phyloP scores from a whole-genome alignment of 2,113 vertebrate species.

The Trogon surrucura region DNA sequence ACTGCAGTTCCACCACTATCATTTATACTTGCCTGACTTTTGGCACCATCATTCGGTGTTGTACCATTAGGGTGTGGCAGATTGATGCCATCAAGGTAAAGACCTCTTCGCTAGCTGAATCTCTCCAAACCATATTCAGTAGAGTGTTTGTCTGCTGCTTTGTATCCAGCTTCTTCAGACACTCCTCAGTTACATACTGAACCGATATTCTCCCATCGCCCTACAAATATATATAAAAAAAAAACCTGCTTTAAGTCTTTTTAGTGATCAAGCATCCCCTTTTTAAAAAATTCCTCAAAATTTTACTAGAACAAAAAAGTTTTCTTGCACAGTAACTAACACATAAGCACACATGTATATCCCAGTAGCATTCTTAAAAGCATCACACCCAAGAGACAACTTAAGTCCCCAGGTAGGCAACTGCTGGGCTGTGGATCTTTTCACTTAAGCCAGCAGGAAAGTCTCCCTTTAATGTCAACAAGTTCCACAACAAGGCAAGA shows the following conservation, averaged over 20 bases:
- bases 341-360: accelerated
- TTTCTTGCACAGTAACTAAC: background rate
- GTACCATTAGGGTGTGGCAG: slow-evolving; percentile 97
- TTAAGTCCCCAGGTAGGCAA: background rate
- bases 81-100: slow-evolving; percentile 90
- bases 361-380: background rate
- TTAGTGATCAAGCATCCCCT: background rate
- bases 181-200: slow-evolving; percentile 90
- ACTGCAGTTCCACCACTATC: background rate
- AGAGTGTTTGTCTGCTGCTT: slow-evolving; percentile 95
- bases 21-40: slow-evolving; percentile 89
- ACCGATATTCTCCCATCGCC: slow-evolving; percentile 88
- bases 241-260: background rate
- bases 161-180: slow-evolving; percentile 93
- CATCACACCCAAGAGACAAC: background rate
- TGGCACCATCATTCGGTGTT: slow-evolving; percentile 97
- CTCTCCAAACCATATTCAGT: slow-evolving; percentile 94
- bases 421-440: background rate
- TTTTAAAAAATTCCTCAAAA: background rate
- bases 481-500: background rate
- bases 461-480: background rate
- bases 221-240: slow-evolving; percentile 64
- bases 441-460: background rate
- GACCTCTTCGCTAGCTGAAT: slow-evolving; percentile 93
- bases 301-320: background rate